phyloP scores from a whole-genome alignment of 92 coral and sea anemone genomes.

The Paramuricea clavata region DNA sequence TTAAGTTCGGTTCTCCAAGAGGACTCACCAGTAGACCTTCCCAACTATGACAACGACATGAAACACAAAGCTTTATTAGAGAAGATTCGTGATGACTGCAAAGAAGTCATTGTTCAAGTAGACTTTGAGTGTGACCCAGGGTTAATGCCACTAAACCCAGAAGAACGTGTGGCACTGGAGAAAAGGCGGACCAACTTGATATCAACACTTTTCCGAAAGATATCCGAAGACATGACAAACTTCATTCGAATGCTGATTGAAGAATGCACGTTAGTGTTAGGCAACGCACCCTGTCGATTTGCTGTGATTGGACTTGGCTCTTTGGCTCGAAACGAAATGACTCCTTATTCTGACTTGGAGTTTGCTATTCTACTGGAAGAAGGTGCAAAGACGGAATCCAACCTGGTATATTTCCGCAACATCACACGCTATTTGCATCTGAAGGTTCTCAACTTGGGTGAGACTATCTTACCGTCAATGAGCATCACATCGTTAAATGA shows the following conservation, averaged over 20 bases:
- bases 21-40: not conserved
- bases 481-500: constrained; percentile 17
- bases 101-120: not conserved
- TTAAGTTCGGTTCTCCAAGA: not conserved
- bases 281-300: not conserved
- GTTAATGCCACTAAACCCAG: not conserved
- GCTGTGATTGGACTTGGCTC: constrained; percentile 32
- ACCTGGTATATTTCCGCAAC: not conserved
- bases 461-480: constrained; percentile 8
- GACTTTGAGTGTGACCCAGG: not conserved
- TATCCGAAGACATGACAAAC: not conserved
- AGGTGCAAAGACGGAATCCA: not conserved
- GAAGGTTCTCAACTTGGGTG: constrained; percentile 10
- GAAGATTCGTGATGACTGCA: too few species aligned
- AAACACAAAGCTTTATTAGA: not conserved
- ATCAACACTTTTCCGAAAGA: too few species aligned
- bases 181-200: not conserved
- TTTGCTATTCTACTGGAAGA: constrained; percentile 13
- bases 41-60: not conserved
- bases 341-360: constrained; percentile 35
- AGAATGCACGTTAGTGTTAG: not conserved
- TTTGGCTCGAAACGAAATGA: constrained; percentile 11
- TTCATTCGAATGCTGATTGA: not conserved
- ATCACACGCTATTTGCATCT: constrained; percentile 1
- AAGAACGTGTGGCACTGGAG: not conserved